Conservation (phyloP, 2,797 vertebrate species). For the Gymnocypris eckloni region DNA sequence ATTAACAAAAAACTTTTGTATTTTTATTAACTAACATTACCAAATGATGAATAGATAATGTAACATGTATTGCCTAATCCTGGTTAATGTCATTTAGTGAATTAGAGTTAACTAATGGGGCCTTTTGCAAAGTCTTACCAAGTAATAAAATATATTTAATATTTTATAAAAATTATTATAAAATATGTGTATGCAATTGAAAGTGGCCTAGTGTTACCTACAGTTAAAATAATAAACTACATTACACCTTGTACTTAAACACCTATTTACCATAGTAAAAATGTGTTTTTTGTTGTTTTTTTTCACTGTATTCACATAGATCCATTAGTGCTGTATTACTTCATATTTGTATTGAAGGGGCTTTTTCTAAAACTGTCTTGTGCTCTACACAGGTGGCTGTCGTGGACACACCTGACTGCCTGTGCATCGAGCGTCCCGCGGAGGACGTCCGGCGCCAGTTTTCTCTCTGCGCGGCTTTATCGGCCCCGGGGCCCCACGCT, state of each 20-base stretch:
- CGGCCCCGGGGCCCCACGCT: slow-evolving; percentile 76
- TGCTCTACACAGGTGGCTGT: slow-evolving; percentile 68
- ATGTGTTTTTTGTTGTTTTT: too few relatives aligned
- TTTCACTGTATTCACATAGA: neutral
- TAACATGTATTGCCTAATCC: neutral
- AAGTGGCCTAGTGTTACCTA: neutral
- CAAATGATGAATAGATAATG: neutral
- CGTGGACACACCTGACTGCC: slow-evolving; percentile 76
- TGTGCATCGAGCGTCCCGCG: slow-evolving; percentile 64
- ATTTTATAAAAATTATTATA: neutral
- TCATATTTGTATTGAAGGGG: neutral
- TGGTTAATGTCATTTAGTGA: neutral
- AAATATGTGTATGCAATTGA: neutral
- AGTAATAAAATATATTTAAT: neutral
- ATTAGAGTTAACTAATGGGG: neutral
- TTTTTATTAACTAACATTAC: neutral
- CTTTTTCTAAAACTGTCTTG: neutral
- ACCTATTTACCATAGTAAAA: neutral
- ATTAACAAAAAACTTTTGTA: neutral
- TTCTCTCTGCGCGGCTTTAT: slow-evolving; percentile 68
- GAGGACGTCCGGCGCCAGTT: slow-evolving; percentile 70
- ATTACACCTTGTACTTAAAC: neutral
- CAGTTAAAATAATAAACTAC: neutral
- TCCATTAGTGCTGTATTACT: neutral
- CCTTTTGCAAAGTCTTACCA: neutral